Base-by-base conservation (phyloP, 2,888 invertebrate species). In the Oscheius sp. region DNA sequence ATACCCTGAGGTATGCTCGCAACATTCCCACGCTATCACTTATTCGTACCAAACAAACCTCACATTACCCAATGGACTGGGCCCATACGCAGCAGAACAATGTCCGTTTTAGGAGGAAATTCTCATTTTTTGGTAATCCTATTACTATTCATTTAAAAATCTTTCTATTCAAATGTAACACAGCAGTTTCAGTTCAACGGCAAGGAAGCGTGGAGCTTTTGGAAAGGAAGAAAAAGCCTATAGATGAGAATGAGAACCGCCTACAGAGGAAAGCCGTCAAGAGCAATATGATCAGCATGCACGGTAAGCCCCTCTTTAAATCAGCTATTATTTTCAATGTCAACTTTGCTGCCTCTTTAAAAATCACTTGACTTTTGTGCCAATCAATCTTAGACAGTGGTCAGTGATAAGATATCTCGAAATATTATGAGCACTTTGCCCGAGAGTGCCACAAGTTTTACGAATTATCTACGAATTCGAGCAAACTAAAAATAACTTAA, bases 251-350 rank as follows among this genome's bases (percentile, higher is more conserved):
- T 71, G 73, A 76, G 27, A 74, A 80, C 29, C 68, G 63, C 59
- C 69, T 76, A 43, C 78, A 76, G 73, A 76, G 78, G 56, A 80
- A 82, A 53, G 84, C 84, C 53, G 73, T 84, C 29, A 85, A 85
- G 63, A 76, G 76, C n/a, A 84, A 80, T 69, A 84, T 85, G 81
- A 84, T 85, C 74, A 76, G 76, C 61, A 76, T 81, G 75, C 77
- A 76, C 53, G 80, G 82, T 82, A 29, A 53, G 80, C 23, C 3
- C 35, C 9, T 35, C 5, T 35, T 35, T 35, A 35, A 35, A 35
- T 3, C 5, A 6, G 35, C 5, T 9, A 35, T 9, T 35, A 35
- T 9, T 35, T 35, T 35, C 35, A 35, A 3, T 3, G 35, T 6
- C 3, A 35, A 6, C 5, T 9, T 35, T 35, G 35, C 9, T 35